Evolutionary conservation across 2,888 invertebrate species (phyloP), one percentile per base, ranked within the genome.

Genomic region (Quadroppia sp.): DNA sequence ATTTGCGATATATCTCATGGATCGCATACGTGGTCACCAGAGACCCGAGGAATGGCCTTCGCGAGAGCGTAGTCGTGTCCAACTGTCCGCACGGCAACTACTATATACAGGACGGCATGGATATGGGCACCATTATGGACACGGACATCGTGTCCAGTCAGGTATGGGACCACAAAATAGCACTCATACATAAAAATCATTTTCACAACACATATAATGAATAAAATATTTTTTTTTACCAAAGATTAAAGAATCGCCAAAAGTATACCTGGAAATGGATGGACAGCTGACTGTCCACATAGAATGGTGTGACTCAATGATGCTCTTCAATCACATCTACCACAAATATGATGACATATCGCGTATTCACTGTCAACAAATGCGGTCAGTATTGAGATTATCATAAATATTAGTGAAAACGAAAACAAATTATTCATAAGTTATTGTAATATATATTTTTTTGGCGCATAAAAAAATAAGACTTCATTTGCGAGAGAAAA

Each of bases 331-430:
- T 82, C 89, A 90, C 76, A 89, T 89, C 76, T 91, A 91, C 82
- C 90, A 90, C 83, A 89, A 89, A 80, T 89, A 90, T 82, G 91
- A 91, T 82, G 91, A 91, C 82, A 88, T 91, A 61, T 88, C 88
- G 79, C 86, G 90, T 78, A 84, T 89, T 76, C 91, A 91, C 82
- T 89, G 89, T 82, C 89, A 89, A 81, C 91, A 91, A 81, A 91
- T 91, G 91, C 88, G 89, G 90, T 89, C 30, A 61, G 32, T 13
- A 30, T 61, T 36, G n/a, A 42, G 9, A 42, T 42, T 42, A 11
- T 42, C 15, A 42, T 15, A 42, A 11, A 42, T 42, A 11, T 42
- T 42, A 42, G 42, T 42, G 15, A 15, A 7, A 11, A 42, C 15
- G 42, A 48, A 3, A 48, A 48, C 48, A 48, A 48, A 48, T n/a